A percentile compares a stretch with the other conserved stretches of the same genome.
Conservation (phyloP, 2,113 vertebrate species). For the Eclectus roratus region DNA sequence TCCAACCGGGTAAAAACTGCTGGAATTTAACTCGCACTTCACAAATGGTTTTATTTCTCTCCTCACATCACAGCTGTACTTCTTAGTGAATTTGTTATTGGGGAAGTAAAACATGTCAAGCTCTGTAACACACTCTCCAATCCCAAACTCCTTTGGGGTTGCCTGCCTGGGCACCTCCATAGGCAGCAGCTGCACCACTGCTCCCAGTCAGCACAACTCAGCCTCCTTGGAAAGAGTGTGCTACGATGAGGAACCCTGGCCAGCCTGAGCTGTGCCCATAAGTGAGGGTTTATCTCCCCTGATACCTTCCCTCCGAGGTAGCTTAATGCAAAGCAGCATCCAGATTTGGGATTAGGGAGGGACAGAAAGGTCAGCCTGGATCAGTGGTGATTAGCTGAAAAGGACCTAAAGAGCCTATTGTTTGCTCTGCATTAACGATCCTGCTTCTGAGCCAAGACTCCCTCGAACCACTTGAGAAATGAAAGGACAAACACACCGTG, state of each 20-base stretch:
- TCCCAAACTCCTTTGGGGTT: background rate
- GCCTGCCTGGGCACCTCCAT: background rate
- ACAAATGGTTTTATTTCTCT: background rate
- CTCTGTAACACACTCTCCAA: background rate
- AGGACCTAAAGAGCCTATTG: conserved; percentile 1
- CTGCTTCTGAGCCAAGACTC: background rate
- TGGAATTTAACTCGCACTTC: conserved; percentile 18
- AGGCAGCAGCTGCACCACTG: background rate
- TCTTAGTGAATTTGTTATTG: background rate
- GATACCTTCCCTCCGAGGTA: background rate
- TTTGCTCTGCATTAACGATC: conserved; percentile 33
- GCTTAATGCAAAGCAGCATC: background rate
- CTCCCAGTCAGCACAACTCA: background rate
- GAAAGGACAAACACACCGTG: background rate
- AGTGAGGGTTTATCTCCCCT: background rate
- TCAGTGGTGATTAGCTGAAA: conserved; percentile 53
- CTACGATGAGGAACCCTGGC: fast-evolving
- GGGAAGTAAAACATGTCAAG: background rate
- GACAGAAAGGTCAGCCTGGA: conserved; percentile 34
- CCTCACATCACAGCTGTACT: background rate
- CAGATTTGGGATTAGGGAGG: conserved; percentile 12
- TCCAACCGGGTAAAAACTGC: conserved; percentile 3
- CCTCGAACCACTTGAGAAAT: background rate
- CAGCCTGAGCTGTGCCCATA: background rate
- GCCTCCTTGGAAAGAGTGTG: background rate